Percentiles rank a stretch among this genome's conserved stretches.
Evolutionary conservation across 1,140 invertebrate species (phyloP).

Genomic region (Stenopsyche tienmushanensis): DNA sequence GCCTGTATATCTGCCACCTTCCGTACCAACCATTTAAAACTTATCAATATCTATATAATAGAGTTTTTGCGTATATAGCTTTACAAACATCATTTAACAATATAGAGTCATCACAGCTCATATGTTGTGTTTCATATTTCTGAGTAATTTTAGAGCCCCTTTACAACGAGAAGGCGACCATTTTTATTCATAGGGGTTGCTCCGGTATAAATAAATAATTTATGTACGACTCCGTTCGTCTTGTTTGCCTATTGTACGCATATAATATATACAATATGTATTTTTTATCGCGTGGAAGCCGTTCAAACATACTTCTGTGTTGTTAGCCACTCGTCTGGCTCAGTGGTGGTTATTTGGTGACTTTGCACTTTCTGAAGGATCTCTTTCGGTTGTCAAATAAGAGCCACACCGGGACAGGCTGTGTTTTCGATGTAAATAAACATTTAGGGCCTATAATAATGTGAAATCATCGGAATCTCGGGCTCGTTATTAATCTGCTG

Average conservation of each 20-base stretch:
- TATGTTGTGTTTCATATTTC: too few relatives aligned
- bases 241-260: neutral
- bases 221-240: neutral
- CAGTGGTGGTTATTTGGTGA: slow-evolving; percentile 19
- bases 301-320: slow-evolving; percentile 12
- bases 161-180: too few relatives aligned
- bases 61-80: too few relatives aligned
- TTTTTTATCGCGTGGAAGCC: neutral
- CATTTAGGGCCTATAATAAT: slow-evolving; percentile 6
- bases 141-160: too few relatives aligned
- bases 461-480: neutral
- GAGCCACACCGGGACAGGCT: neutral
- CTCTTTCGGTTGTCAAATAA: slow-evolving; percentile 8
- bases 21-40: too few relatives aligned
- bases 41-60: too few relatives aligned
- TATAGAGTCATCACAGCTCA: too few relatives aligned
- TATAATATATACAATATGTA: neutral
- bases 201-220: too few relatives aligned
- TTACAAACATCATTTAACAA: too few relatives aligned
- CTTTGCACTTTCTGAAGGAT: slow-evolving; percentile 12
- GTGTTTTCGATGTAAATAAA: slow-evolving; percentile 24
- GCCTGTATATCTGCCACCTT: too few relatives aligned
- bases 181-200: too few relatives aligned
- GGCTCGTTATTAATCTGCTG: slow-evolving; percentile 14
- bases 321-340: slow-evolving; percentile 15